Evolutionary conservation across 2,797 vertebrate genomes (phyloP).

Genomic region (Australoheros facetus): DNA sequence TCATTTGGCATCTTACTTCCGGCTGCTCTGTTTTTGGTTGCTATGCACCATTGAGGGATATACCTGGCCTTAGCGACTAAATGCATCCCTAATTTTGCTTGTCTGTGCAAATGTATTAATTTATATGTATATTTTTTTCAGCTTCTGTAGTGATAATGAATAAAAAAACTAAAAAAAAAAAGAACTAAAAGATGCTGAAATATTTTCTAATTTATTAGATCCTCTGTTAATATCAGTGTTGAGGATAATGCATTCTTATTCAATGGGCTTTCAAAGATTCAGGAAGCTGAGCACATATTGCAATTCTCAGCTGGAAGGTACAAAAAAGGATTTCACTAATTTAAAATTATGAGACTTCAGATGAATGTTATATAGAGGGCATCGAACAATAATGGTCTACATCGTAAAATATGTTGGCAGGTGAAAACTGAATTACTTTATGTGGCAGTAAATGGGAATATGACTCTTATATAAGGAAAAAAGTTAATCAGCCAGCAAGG

Average conservation of each 20-base stretch:
- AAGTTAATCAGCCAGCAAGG: conserved; percentile 13
- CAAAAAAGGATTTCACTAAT: neutral
- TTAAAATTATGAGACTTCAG: neutral
- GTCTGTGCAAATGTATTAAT: neutral
- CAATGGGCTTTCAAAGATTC: neutral
- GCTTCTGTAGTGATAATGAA: neutral
- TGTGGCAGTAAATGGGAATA: neutral
- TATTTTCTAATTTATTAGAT: neutral
- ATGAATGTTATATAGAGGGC: neutral
- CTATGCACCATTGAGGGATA: neutral
- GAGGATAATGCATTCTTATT: too few species aligned
- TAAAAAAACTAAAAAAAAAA: neutral
- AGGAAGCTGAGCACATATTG: too few species aligned
- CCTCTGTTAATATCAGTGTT: too few species aligned
- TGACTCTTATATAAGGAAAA: neutral
- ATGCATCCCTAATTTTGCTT: neutral
- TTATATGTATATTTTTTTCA: neutral
- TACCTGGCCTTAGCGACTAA: neutral
- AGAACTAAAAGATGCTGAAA: neutral
- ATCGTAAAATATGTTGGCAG: neutral
- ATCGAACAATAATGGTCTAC: neutral
- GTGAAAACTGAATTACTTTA: neutral
- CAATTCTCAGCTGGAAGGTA: too few species aligned
- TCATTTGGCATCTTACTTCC: neutral
- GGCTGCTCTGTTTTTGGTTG: neutral